These are phyloP conservation scores for Morpho helenor DNA, from an alignment of 2,888 invertebrate species.

Conservation along the genomic window DNA sequence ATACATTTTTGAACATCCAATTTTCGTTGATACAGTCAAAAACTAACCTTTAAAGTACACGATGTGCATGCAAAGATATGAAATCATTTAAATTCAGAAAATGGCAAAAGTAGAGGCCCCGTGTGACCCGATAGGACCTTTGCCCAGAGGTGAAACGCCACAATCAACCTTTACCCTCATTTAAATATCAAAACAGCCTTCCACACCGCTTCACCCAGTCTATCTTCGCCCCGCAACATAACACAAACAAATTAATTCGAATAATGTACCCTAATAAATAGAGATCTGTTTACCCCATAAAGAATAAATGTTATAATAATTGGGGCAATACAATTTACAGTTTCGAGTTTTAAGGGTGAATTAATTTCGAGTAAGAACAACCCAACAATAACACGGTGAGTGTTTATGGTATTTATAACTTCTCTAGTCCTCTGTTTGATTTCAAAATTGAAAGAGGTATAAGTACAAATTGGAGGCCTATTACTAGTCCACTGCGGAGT, in stretches of 20 bases:
- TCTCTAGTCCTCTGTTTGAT: too few relatives aligned
- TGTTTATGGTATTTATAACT: constrained; percentile 1
- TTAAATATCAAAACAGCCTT: constrained; percentile 76
- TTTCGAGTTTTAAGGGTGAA: constrained; percentile 71
- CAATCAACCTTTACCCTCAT: constrained; percentile 71
- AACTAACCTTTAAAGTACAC: background rate
- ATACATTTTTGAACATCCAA: too few relatives aligned
- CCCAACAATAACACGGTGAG: constrained; percentile 40
- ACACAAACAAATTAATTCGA: constrained; percentile 78
- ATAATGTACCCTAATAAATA: constrained; percentile 78
- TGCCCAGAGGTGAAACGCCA: constrained; percentile 51
- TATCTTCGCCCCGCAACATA: constrained; percentile 58
- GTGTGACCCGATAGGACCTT: constrained; percentile 24
- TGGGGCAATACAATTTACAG: constrained; percentile 70
- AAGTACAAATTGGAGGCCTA: too few relatives aligned
- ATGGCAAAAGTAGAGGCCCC: constrained; percentile 21
- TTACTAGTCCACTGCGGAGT: too few relatives aligned
- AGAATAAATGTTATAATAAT: constrained; percentile 77
- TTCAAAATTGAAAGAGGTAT: too few relatives aligned
- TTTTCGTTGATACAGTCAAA: too few relatives aligned
- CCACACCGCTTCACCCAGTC: constrained; percentile 54
- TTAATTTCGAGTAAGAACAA: constrained; percentile 61
- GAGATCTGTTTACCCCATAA: constrained; percentile 75
- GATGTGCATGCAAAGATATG: constrained; percentile 2
- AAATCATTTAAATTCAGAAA: constrained; percentile 34